Evolutionary conservation across 2,113 vertebrate species (phyloP).

Genomic region (Chaetorhynchus papuensis): DNA sequence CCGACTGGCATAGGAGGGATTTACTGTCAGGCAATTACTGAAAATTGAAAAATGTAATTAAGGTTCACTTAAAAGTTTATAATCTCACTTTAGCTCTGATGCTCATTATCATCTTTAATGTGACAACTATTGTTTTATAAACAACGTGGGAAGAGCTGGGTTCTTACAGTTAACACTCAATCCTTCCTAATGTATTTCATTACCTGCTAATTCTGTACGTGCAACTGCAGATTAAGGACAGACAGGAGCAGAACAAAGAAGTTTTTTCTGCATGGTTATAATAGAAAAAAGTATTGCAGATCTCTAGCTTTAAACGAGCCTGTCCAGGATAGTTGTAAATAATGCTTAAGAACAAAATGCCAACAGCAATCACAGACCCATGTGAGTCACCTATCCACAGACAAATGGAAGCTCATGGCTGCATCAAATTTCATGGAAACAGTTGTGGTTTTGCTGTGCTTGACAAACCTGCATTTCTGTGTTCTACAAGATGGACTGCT

Average conservation of each 20-base stretch:
- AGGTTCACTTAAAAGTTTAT: constrained; percentile 25
- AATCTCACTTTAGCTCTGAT: constrained; percentile 17
- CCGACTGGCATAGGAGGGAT: not conserved
- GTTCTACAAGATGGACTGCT: not conserved
- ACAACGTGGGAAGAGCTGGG: not conserved
- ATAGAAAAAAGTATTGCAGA: not conserved
- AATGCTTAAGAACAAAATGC: not conserved
- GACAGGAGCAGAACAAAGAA: not conserved
- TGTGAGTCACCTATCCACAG: not conserved
- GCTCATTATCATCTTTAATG: constrained; percentile 1
- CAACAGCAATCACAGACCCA: not conserved
- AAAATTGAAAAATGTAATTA: constrained; percentile 51
- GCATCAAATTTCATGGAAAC: not conserved
- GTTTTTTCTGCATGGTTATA: not conserved
- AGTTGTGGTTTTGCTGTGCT: not conserved
- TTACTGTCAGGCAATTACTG: not conserved
- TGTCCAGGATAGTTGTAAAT: not conserved
- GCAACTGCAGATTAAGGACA: not conserved
- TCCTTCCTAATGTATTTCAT: constrained; percentile 6
- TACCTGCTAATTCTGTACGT: not conserved
- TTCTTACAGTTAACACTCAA: not conserved
- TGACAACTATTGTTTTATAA: not conserved
- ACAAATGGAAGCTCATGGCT: not conserved
- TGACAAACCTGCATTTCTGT: not conserved
- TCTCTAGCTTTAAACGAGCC: not conserved